These are phyloP conservation scores for Aphelinus atriplicis DNA, from an alignment of 1,140 invertebrate species.

Conservation along the genomic window DNA sequence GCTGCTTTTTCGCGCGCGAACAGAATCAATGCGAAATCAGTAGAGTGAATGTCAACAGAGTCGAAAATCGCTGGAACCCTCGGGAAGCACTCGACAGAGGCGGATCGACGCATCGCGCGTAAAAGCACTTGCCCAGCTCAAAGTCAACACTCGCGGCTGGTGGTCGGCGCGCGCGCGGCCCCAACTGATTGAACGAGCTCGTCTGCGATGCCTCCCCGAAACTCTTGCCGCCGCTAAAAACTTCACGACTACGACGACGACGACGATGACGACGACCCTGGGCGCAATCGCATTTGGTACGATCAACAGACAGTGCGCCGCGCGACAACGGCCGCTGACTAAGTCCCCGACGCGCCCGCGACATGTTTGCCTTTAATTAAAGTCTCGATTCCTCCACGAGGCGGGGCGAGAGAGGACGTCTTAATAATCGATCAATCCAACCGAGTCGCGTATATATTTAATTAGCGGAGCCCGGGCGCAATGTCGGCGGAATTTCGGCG, in stretches of 20 bases:
- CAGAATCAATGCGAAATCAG: too few species aligned
- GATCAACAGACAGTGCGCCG: background rate
- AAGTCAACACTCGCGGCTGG: background rate
- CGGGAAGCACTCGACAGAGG: background rate
- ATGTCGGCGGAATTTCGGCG: background rate
- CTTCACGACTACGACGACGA: too few species aligned
- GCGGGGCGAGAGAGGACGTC: constrained; percentile 44
- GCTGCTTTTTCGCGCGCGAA: too few species aligned
- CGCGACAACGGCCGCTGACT: too few species aligned
- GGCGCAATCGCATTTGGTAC: background rate
- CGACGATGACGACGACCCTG: too few species aligned
- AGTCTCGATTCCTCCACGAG: constrained; percentile 50
- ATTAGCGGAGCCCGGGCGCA: constrained; percentile 45
- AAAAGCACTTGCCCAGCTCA: background rate
- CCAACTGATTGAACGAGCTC: too few species aligned
- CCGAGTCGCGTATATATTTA: constrained; percentile 49
- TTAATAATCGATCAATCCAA: constrained; percentile 64
- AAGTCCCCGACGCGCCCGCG: constrained; percentile 9
- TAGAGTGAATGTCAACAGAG: too few species aligned
- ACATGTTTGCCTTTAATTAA: constrained; percentile 66
- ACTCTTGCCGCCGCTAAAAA: too few species aligned
- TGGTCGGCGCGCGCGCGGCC: background rate
- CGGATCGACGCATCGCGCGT: too few species aligned
- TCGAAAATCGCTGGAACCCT: background rate
- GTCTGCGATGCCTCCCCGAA: too few species aligned